Percentiles rank a stretch among this genome's conserved stretches.
Evolutionary conservation across 2,888 invertebrate genomes (phyloP).

Genomic region (Myopa tessellatipennis): DNA sequence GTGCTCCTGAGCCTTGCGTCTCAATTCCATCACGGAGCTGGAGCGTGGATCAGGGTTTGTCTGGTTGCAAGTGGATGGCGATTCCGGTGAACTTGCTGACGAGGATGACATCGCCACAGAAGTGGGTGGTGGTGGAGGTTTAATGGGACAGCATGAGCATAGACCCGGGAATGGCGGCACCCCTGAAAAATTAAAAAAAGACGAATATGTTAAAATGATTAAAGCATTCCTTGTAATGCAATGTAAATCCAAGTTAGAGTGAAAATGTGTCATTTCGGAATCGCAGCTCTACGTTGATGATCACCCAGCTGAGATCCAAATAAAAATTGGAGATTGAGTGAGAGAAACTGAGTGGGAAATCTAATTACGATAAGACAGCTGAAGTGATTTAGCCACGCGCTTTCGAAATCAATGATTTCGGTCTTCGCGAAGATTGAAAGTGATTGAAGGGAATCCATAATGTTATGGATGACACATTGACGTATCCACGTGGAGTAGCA

Average conservation of each 20-base stretch:
- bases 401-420: neutral
- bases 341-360: neutral
- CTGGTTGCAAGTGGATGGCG: slow-evolving; percentile 63
- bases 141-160: slow-evolving; percentile 84
- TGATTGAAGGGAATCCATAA: slow-evolving; percentile 4
- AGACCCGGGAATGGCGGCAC: slow-evolving; percentile 79
- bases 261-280: too few relatives aligned
- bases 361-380: neutral
- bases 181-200: slow-evolving; percentile 48
- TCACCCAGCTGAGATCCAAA: too few relatives aligned
- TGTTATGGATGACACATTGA: too few relatives aligned
- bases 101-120: slow-evolving; percentile 60
- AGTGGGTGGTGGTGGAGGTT: slow-evolving; percentile 68
- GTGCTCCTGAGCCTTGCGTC: slow-evolving; percentile 94
- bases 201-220: too few relatives aligned
- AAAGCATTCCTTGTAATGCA: too few relatives aligned
- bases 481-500: too few relatives aligned
- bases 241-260: too few relatives aligned
- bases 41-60: slow-evolving; percentile 75
- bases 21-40: slow-evolving; percentile 89
- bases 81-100: slow-evolving; percentile 63
- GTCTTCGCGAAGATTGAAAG: slow-evolving; percentile 7
- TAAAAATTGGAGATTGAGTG: too few relatives aligned
- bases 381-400: neutral
- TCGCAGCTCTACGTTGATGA: too few relatives aligned